Base-by-base conservation (phyloP, 2,113 vertebrate species). In the Mirounga angustirostris region DNA sequence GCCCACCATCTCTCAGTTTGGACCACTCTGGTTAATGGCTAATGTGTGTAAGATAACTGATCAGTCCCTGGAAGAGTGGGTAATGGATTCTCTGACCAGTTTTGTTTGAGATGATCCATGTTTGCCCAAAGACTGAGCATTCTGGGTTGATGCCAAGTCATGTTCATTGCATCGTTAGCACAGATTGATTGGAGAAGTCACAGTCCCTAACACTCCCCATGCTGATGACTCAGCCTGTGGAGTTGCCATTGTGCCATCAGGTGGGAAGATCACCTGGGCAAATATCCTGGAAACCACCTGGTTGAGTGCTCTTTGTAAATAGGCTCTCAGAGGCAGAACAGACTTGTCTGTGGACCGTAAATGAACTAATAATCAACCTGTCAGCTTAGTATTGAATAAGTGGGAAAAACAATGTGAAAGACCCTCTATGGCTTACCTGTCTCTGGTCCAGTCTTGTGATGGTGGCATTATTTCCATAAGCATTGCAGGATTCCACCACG, bases 381-480 rank as follows among this genome's bases (percentile, higher is more conserved):
- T 26, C 67, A 8, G 11, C 8, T 73, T 50, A 65, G 54, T 85
- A 40, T 33, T 5, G n/a, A 61, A 16, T 46, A 8, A 80, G 28
- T 52, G 13, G 65, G 50, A 21, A 58, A 61, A 40, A 36, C 22
- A 15, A 52, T 65, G 19, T 58, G 73, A 54, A 93, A 96, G 50
- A 28, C 33, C 11, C 46, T 95, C 95, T 59, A 58, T 61, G 84
- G 13, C 13, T 98, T 97, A 98, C 98, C 98, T 99, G 98, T 97
- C 98, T 99, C 96, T 99, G 98, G 95, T 99, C 99, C 59, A 98
- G 98, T 97, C 99, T 97, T 87, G 98, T 98, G 93, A 99, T 99
- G 15, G 98, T 98, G 50, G 98, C 98, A 19, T 99, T 99, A 40
- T 98, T 98, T 92, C 99, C 98, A 8, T 98, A 98, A 67, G 98